These are phyloP conservation scores for Acanthacorydalis orientalis DNA, from an alignment of 2,888 invertebrate species.

Conservation along the genomic window DNA sequence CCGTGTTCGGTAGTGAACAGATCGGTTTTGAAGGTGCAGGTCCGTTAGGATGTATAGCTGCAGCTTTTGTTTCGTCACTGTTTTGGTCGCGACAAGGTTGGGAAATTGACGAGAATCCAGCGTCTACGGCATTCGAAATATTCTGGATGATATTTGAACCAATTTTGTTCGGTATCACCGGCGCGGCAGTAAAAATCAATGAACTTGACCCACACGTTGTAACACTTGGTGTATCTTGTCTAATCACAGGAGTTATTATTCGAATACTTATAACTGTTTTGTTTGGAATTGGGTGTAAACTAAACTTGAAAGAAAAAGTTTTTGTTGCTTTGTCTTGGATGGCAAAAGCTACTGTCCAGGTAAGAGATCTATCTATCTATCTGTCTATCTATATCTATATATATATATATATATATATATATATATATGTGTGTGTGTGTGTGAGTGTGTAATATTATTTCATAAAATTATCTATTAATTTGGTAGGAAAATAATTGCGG, in stretches of 20 bases:
- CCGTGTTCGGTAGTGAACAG: constrained; percentile 73
- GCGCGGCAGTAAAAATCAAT: constrained; percentile 67
- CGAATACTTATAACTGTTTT: constrained; percentile 49
- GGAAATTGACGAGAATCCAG: constrained; percentile 76
- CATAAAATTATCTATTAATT: not conserved
- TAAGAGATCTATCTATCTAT: constrained; percentile 17
- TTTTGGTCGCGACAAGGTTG: constrained; percentile 73
- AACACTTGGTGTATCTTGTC: constrained; percentile 49
- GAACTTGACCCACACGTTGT: constrained; percentile 54
- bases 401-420: not conserved
- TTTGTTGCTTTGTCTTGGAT: constrained; percentile 87
- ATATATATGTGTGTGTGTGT: not conserved
- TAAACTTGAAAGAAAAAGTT: constrained; percentile 77
- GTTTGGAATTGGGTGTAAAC: constrained; percentile 56
- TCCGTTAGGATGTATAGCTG: constrained; percentile 67
- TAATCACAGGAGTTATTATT: constrained; percentile 46
- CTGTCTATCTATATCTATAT: no score
- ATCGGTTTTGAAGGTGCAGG: constrained; percentile 60
- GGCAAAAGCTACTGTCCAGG: constrained; percentile 96
- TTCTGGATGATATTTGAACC: constrained; percentile 96
- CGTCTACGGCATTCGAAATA: constrained; percentile 73
- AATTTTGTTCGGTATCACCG: constrained; percentile 83
- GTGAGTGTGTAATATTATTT: not conserved
- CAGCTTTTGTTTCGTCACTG: constrained; percentile 65
- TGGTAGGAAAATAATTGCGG: no score